phyloP scores from a whole-genome alignment of 1,140 invertebrate genomes.

The Probaryconus sp. region DNA sequence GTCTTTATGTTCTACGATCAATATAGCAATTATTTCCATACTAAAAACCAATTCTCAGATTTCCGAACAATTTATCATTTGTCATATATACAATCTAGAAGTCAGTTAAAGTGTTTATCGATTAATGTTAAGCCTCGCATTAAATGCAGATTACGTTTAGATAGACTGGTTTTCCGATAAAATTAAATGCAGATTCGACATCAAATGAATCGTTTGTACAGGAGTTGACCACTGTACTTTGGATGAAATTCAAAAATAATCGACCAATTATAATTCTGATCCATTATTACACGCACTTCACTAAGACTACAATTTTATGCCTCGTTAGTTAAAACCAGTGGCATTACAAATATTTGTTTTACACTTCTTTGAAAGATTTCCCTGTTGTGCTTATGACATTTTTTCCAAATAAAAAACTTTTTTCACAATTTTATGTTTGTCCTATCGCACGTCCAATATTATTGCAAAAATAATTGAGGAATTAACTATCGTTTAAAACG shows the following conservation, averaged over 20 bases:
- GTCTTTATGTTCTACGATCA: neutral
- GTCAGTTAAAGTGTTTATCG: conserved; percentile 51
- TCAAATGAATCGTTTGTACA: conserved; percentile 25
- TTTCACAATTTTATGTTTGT: no score
- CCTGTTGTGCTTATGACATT: no score
- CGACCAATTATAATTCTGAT: conserved; percentile 6
- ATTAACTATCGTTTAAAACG: no score
- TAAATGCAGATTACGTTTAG: conserved; percentile 46
- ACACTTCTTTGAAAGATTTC: no score
- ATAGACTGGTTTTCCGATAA: conserved; percentile 26
- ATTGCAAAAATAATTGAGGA: no score
- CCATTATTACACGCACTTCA: no score
- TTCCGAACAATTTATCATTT: conserved; percentile 24
- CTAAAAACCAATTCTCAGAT: conserved; percentile 23
- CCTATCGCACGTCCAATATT: no score
- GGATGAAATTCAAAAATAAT: conserved; percentile 19
- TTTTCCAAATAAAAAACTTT: no score
- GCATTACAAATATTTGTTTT: no score
- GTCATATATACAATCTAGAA: conserved; percentile 11
- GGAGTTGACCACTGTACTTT: conserved; percentile 29
- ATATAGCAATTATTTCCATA: conserved; percentile 13
- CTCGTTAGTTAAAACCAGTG: no score
- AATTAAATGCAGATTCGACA: conserved; percentile 39
- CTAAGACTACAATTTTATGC: no score
- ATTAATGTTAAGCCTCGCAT: conserved; percentile 41